Conservation (phyloP, 2,113 vertebrate genomes). For the Crotalus viridis region DNA sequence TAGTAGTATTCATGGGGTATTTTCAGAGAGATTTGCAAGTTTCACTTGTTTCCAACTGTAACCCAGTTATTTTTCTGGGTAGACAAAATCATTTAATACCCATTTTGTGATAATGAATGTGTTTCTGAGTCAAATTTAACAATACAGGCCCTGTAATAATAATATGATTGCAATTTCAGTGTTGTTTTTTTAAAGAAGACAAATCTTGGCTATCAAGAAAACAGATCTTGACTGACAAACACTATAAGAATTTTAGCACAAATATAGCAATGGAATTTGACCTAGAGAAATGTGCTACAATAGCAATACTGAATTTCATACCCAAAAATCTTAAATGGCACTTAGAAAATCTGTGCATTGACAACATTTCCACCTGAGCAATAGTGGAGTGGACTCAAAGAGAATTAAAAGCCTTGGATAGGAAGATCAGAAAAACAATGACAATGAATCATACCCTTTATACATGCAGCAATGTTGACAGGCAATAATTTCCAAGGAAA, state of each 20-base stretch:
- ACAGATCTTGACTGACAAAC: not conserved
- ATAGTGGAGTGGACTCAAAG: not conserved
- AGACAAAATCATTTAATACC: not conserved
- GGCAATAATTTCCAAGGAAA: not conserved
- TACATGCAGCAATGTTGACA: not conserved
- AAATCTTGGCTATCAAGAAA: not conserved
- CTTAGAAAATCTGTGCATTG: not conserved
- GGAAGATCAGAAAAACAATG: not conserved
- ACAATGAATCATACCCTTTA: not conserved
- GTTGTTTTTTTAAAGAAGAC: not conserved
- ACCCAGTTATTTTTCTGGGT: not conserved
- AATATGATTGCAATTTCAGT: not conserved
- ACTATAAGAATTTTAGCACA: not conserved
- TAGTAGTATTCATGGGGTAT: not conserved
- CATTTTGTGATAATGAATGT: not conserved
- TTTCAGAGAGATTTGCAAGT: not conserved
- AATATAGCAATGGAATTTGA: not conserved
- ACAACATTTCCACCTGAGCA: not conserved
- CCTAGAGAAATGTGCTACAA: not conserved
- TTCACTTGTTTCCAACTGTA: not conserved
- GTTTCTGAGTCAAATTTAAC: not conserved
- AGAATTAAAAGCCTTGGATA: not conserved
- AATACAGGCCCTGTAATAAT: not conserved
- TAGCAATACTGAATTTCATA: not conserved
- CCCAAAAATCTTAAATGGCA: not conserved